Conservation (phyloP, 2,113 vertebrate species). For the Otis tarda region DNA sequence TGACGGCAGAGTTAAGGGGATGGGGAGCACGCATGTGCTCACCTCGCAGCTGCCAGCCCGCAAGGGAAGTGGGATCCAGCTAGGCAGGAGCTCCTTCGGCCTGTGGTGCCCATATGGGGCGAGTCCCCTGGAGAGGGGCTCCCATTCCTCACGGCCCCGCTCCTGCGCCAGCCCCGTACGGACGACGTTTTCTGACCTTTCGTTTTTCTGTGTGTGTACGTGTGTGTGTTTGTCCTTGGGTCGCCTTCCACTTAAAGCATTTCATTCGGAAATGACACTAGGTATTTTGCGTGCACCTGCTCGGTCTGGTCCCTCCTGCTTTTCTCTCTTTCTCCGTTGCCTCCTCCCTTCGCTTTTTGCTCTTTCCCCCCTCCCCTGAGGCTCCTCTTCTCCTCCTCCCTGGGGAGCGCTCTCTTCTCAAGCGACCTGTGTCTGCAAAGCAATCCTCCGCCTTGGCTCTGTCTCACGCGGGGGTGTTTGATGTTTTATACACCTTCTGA, state of each 20-base stretch:
- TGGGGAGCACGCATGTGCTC: background rate
- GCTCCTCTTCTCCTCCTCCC: slow-evolving; percentile 40
- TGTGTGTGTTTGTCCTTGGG: slow-evolving; percentile 77
- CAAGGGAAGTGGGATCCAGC: background rate
- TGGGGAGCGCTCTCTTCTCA: slow-evolving; percentile 4
- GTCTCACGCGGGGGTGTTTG: background rate
- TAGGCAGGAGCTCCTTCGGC: background rate
- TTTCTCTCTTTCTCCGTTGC: slow-evolving; percentile 25
- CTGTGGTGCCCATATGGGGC: fast-evolving
- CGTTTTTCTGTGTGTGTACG: slow-evolving; percentile 74
- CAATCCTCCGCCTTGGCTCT: slow-evolving; percentile 6
- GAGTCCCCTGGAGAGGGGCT: background rate
- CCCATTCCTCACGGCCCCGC: background rate
- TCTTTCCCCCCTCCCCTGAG: background rate
- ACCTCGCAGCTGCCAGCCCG: background rate
- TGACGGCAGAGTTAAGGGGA: background rate
- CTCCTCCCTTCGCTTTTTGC: slow-evolving; percentile 35
- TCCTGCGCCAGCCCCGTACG: background rate
- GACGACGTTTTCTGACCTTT: slow-evolving; percentile 74
- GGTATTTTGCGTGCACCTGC: slow-evolving; percentile 77
- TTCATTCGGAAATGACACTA: slow-evolving; percentile 89
- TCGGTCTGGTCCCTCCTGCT: slow-evolving; percentile 55
- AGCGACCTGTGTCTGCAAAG: background rate
- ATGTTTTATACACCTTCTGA: background rate
- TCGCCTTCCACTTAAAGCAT: slow-evolving; percentile 85